Evolutionary conservation across 2,113 vertebrate genomes (phyloP).

Genomic region (Brachyhypopomus gauderio): DNA sequence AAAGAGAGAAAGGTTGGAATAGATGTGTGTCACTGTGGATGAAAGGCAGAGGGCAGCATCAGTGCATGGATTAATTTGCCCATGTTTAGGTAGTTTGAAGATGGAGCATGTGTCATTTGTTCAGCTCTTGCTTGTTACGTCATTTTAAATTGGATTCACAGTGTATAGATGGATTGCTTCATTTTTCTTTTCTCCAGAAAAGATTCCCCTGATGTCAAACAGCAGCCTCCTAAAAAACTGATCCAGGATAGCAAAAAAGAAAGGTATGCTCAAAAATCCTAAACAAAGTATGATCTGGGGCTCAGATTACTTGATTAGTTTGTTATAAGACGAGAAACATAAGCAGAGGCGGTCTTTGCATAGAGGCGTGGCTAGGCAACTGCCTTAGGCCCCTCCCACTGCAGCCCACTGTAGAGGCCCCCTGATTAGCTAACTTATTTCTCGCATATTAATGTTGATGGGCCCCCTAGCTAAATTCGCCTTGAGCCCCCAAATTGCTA

Average conservation of each 20-base stretch:
- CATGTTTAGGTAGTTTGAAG: not conserved
- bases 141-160: constrained; percentile 23
- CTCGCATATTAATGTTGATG: too few relatives aligned
- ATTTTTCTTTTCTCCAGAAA: constrained; percentile 66
- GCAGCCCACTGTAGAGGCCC: too few relatives aligned
- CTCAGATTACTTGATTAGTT: not conserved
- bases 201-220: constrained; percentile 68
- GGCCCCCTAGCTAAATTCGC: too few relatives aligned
- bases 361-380: too few relatives aligned
- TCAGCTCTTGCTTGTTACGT: not conserved
- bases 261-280: constrained; percentile 64
- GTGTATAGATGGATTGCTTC: not conserved
- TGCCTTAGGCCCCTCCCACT: too few relatives aligned
- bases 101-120: not conserved
- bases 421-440: too few relatives aligned
- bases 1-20: constrained; percentile 74
- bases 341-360: too few relatives aligned
- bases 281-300: not conserved
- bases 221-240: constrained; percentile 60
- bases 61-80: constrained; percentile 22
- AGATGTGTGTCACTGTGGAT: constrained; percentile 33
- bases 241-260: constrained; percentile 67
- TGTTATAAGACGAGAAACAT: not conserved
- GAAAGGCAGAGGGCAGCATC: constrained; percentile 50
- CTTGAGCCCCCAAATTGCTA: too few relatives aligned